A percentile compares a stretch with the other conserved stretches of the same genome.
Conservation (phyloP, 2,113 vertebrate genomes). For the Colossoma macropomum region DNA sequence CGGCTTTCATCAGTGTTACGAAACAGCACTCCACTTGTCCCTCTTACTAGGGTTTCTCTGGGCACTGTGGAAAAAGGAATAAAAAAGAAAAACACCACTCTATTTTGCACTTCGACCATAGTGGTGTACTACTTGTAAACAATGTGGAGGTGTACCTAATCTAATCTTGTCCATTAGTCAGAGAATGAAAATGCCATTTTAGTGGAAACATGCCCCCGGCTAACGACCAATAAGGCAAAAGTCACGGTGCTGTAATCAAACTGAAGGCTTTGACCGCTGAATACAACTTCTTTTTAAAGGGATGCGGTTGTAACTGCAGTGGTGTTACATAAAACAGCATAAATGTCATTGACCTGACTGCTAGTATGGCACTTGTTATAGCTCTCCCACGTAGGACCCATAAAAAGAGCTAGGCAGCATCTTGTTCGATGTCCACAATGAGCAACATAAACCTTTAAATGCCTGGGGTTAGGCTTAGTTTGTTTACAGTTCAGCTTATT, state of each 20-base stretch:
- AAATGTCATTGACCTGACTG: not conserved
- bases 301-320: not conserved
- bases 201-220: slow-evolving; percentile 23
- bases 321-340: not conserved
- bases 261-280: not conserved
- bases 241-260: not conserved
- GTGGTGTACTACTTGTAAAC: slow-evolving; percentile 2
- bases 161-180: not conserved
- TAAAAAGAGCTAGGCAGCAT: not conserved
- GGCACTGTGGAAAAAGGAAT: not conserved
- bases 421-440: not conserved
- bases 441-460: not conserved
- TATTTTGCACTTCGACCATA: not conserved
- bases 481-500: not conserved
- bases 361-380: not conserved
- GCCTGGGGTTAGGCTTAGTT: not conserved
- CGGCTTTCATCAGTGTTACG: not conserved
- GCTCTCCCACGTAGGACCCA: not conserved
- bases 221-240: not conserved
- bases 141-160: slow-evolving; percentile 22
- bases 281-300: not conserved
- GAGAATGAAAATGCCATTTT: not conserved
- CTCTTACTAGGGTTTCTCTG: not conserved
- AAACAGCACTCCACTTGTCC: not conserved
- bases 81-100: not conserved